These are phyloP conservation scores for Arenaria interpres DNA, from an alignment of 2,113 vertebrate species.

Conservation along the genomic window DNA sequence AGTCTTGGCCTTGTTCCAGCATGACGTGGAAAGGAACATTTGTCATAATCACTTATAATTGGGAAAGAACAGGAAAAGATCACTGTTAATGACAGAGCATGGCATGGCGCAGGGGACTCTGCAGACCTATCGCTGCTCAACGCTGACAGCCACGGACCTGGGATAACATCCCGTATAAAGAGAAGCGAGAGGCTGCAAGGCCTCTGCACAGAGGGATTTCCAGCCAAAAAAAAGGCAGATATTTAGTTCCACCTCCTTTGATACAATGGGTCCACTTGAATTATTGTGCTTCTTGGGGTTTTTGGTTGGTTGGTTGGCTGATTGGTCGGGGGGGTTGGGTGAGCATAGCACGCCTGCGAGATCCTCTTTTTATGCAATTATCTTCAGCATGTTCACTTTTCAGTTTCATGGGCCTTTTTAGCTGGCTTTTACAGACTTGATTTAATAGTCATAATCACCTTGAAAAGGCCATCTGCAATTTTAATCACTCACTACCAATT, in stretches of 20 bases:
- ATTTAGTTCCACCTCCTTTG: background rate
- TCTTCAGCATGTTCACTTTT: background rate
- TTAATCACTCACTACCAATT: slow-evolving; percentile 72
- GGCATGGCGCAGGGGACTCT: background rate
- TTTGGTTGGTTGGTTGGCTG: background rate
- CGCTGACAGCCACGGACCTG: fast-evolving
- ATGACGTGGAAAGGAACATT: background rate
- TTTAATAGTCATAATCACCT: slow-evolving; percentile 69
- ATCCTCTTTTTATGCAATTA: background rate
- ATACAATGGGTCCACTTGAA: background rate
- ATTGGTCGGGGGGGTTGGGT: background rate
- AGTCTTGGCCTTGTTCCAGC: background rate
- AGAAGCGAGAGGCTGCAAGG: background rate
- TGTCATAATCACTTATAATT: background rate
- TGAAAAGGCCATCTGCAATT: slow-evolving; percentile 71
- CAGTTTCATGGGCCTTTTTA: background rate
- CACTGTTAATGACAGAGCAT: background rate
- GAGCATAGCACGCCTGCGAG: background rate
- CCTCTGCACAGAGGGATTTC: background rate
- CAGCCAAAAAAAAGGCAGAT: background rate
- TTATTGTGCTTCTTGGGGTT: background rate
- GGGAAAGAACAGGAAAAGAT: background rate
- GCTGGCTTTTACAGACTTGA: slow-evolving; percentile 50
- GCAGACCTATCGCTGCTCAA: background rate
- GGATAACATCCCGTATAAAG: fast-evolving